phyloP scores from a whole-genome alignment of 1,140 invertebrate genomes.

The Eriocheir sinensis region DNA sequence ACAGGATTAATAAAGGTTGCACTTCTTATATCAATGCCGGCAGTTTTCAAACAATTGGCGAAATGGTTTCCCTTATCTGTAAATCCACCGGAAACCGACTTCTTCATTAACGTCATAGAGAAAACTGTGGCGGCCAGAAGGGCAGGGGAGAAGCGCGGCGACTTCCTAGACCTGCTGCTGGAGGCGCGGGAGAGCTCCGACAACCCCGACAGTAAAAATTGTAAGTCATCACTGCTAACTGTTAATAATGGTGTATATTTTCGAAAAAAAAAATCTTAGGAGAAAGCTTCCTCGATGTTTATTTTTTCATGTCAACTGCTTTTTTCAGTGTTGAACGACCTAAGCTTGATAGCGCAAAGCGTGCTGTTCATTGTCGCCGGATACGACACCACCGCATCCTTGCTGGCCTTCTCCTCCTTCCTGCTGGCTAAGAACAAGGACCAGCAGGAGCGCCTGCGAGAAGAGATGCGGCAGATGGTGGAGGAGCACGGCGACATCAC shows the following conservation, averaged over 20 bases:
- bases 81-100: background rate
- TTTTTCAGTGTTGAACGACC: slow-evolving; percentile 82
- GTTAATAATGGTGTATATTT: background rate
- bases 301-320: background rate
- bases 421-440: slow-evolving; percentile 83
- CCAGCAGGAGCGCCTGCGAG: slow-evolving; percentile 80
- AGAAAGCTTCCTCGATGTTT: background rate
- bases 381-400: slow-evolving; percentile 85
- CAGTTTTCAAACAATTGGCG: background rate
- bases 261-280: background rate
- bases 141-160: slow-evolving; percentile 78
- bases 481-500: slow-evolving; percentile 83
- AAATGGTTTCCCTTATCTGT: too few species aligned
- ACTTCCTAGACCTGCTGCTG: slow-evolving; percentile 82
- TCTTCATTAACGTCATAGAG: slow-evolving; percentile 34
- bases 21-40: background rate
- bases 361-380: slow-evolving; percentile 86
- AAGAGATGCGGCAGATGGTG: slow-evolving; percentile 81
- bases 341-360: slow-evolving; percentile 86
- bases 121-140: slow-evolving; percentile 36
- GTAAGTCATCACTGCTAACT: background rate
- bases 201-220: background rate
- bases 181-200: slow-evolving; percentile 69
- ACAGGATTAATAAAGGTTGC: background rate
- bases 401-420: slow-evolving; percentile 85